Base-by-base conservation (phyloP, 1,140 invertebrate genomes). In the Nasonia longicornis region DNA sequence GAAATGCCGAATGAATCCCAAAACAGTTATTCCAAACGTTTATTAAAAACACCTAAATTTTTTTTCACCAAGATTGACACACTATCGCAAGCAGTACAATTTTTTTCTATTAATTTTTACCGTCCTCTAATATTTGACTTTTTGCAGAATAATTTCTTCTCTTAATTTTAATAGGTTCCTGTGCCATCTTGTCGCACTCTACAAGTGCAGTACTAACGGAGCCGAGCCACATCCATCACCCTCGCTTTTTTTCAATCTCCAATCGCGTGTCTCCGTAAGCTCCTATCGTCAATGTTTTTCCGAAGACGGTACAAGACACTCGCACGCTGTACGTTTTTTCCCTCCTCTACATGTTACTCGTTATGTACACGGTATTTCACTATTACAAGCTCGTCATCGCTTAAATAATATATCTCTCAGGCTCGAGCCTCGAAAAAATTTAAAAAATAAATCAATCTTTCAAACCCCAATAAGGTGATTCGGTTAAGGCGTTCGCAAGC, bases 1-100 rank as follows among this genome's bases (percentile, higher is more conserved):
- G 72, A 83, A 83, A 83, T 80, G 82, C 82, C 82, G 77, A 80
- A 80, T 83, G 73, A 77, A 83, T 83, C 77, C 82, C 82, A 80
- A 83, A 82, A 82, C 58, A 58, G 64, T 82, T 79, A 69, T 58
- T 58, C 76, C 76, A 69, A 82, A 82, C 38, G 71, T 79, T 82
- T 75, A 67, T 72, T 52, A 69, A n/a, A 81, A 77, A 81, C 75
- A 81, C 20, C 69, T 72, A 81, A 64, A 81, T 58, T 42, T 81
- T 76, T 64, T 77, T 78, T 77, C 16, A 52, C 74, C 42, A 52
- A 75, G 29, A 69, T 76, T 35, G 69, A 73, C 38, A 66, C 73
- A 52, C n/a, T 75, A 66, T 74, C 64, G 45, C 45, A 79, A 71
- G 58, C 69, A 22, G 63, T 77, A 81, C 48, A 82, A 80, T 76